phyloP scores from a whole-genome alignment of 2,797 vertebrate species.

The Cynodonichthys magdalenae region DNA sequence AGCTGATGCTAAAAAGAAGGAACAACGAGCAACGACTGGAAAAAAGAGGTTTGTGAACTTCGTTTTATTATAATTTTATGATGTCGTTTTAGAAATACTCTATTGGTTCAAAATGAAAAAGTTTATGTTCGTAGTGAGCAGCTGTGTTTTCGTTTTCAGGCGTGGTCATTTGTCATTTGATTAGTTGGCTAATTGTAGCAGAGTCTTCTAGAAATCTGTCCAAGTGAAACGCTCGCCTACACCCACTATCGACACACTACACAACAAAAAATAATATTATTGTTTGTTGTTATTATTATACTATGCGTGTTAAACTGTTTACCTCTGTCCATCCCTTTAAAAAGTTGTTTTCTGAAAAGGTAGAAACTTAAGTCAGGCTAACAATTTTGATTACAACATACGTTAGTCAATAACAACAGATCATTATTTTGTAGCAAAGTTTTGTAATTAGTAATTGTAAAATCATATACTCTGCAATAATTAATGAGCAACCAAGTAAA shows the following conservation, averaged over 20 bases:
- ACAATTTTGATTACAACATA: not conserved
- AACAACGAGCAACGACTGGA: constrained; percentile 14
- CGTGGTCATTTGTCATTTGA: constrained; percentile 1
- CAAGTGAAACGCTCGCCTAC: constrained; percentile 3
- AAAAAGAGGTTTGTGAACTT: constrained; percentile 45
- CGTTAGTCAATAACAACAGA: not conserved
- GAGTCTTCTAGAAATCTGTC: not conserved
- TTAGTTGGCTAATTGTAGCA: not conserved
- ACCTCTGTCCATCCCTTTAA: not conserved
- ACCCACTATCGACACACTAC: not conserved
- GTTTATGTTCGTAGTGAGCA: fast-evolving
- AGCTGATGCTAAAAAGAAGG: constrained; percentile 45
- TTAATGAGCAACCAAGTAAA: not conserved
- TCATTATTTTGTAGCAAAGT: not conserved
- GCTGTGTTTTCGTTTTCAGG: not conserved
- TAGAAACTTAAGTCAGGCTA: not conserved
- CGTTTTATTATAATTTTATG: fast-evolving
- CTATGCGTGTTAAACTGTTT: not conserved
- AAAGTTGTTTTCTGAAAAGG: not conserved
- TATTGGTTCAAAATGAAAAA: not conserved
- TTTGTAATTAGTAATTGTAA: no score
- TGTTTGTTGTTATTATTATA: not conserved
- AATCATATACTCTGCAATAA: not conserved
- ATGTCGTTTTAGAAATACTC: not conserved
- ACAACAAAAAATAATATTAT: not conserved